Conservation (phyloP, 2,888 invertebrate genomes). For the Nymphalis c-album region DNA sequence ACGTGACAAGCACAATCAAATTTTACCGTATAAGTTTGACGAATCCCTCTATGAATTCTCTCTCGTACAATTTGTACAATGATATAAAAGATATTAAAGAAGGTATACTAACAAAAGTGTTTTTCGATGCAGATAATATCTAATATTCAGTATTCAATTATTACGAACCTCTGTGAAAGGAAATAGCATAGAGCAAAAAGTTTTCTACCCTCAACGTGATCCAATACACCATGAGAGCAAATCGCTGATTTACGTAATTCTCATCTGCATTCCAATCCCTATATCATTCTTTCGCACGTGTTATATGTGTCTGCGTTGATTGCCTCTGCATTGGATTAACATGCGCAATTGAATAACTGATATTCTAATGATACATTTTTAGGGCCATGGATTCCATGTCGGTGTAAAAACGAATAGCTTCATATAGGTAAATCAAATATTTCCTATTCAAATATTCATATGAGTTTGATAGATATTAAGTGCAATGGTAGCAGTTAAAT, state of each 20-base stretch:
- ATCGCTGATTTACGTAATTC: constrained; percentile 38
- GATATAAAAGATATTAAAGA: constrained; percentile 35
- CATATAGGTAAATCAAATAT: constrained; percentile 32
- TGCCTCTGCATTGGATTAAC: neutral
- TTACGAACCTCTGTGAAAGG: constrained; percentile 39
- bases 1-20: constrained; percentile 45
- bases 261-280: constrained; percentile 32
- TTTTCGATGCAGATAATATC: constrained; percentile 47
- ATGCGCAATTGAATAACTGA: neutral
- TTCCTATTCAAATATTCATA: too few relatives aligned
- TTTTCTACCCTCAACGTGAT: constrained; percentile 41
- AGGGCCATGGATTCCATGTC: neutral
- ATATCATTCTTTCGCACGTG: constrained; percentile 25
- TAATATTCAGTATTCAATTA: constrained; percentile 43
- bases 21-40: constrained; percentile 42
- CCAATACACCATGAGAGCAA: constrained; percentile 37
- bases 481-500: constrained; percentile 21
- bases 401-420: constrained; percentile 18
- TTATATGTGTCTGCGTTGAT: constrained; percentile 28
- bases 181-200: constrained; percentile 43
- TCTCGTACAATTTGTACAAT: constrained; percentile 32
- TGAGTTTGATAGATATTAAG: constrained; percentile 33
- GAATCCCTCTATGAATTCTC: constrained; percentile 40
- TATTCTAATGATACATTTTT: neutral
- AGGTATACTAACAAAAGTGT: constrained; percentile 48